Percentiles rank a stretch among this genome's conserved stretches.
phyloP scores from a whole-genome alignment of 2,888 invertebrate genomes.

The Trilocha varians region DNA sequence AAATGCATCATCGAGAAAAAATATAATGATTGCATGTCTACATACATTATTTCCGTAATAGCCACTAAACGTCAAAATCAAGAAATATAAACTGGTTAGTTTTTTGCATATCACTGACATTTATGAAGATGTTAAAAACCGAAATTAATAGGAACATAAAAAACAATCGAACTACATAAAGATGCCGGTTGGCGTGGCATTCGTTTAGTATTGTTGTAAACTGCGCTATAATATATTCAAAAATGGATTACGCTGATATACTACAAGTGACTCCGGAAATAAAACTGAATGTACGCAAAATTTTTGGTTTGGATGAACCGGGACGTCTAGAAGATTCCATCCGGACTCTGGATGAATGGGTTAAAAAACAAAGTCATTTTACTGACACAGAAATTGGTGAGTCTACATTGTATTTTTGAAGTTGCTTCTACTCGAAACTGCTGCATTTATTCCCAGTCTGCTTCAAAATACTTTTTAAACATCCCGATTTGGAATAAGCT shows the following conservation, averaged over 20 bases:
- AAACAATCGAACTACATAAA: too few species aligned
- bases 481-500: too few species aligned
- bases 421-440: slow-evolving; percentile 7
- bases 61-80: too few species aligned
- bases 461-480: too few species aligned
- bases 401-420: slow-evolving; percentile 17
- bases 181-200: background rate
- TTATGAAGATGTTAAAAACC: too few species aligned
- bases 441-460: slow-evolving; percentile 14
- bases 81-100: too few species aligned
- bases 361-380: slow-evolving; percentile 27
- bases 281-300: background rate
- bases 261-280: background rate
- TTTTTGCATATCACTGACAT: too few species aligned
- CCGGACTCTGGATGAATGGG: slow-evolving; percentile 28
- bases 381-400: slow-evolving; percentile 26
- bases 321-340: slow-evolving; percentile 23
- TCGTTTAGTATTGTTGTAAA: background rate
- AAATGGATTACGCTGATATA: background rate
- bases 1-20: too few species aligned
- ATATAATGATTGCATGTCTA: too few species aligned
- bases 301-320: background rate
- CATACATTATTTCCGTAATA: too few species aligned
- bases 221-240: background rate
- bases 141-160: too few species aligned